Evolutionary conservation across 1,140 invertebrate genomes (phyloP), one percentile per base, ranked within the genome.

Genomic region (Apis mellifera): DNA sequence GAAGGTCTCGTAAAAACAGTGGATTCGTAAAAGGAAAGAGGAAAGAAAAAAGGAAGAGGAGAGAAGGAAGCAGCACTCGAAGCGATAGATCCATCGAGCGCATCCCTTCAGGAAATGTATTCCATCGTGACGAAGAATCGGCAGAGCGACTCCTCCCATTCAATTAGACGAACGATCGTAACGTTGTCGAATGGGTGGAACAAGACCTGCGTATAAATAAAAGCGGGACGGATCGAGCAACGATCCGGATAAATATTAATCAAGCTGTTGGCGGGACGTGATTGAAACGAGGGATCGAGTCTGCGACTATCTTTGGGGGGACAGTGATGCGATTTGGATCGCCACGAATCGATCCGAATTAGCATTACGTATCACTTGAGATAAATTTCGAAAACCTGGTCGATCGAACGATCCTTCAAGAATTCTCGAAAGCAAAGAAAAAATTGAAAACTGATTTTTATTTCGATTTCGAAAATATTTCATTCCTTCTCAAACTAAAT

Each of bases 181-280:
- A 32, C 5, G 1, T 32, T 32, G 32, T 26, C 57, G 72, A 60
- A 50, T 15, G 9, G 26, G 17, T 21, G 26, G 23, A 52, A 42
- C 54, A 32, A 32, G 23, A 55, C 19, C 23, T 23, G 26, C 17
- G 32, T 42, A 42, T 42, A 42, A 42, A 42, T 42, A 42, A 42
- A 42, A 42, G 32, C 4, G 32, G 32, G 5, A 42, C 32, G 32
- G 15, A 54, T 23, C 12, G n/a, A 19, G 21, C 19, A 68, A 23
- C 8, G 12, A 0, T 11, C 26, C 5, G 26, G 19, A 75, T 75
- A 75, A 75, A 75, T 75, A 75, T 75, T 75, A 75, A 64, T 75
- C 57, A 60, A 74, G 69, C 19, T 32, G 50, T 21, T 55, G 48
- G 17, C 23, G 9, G 23, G n/a, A 26, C 23, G 19, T 3, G 50